Evolutionary conservation across 2,888 invertebrate genomes (phyloP), one percentile per base, ranked within the genome.

Genomic region (Drosophila conformis): DNA sequence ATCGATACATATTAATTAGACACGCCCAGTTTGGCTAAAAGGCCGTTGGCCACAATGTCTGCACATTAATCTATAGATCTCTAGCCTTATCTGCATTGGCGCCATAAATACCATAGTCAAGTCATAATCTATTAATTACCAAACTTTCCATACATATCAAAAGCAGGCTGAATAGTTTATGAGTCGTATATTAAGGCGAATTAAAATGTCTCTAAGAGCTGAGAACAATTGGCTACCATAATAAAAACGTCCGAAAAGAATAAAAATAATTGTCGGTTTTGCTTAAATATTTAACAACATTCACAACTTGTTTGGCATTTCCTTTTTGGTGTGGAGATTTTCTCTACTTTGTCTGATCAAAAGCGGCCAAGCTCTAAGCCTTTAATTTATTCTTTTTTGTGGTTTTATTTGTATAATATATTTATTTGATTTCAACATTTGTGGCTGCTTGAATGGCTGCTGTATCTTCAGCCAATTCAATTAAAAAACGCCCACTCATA

Each of bases 1-100:
- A 84, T 70, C 80, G 89, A 85, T 89, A 89, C 89, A 89, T 85
- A 85, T 89, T 89, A 89, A 85, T 85, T 85, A 87, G 78, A 69
- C 82, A 84, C 85, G 80, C 85, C 85, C 84, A 73, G 72, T 73
- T 36, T 63, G 69, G 53, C 74, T 56, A 64, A 33, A 46, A 48
- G 77, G 61, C 80, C 61, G 48, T 54, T 64, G 58, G 49, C 61
- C 59, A 69, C 48, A 69, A 54, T 58, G 52, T 68, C 63, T 72
- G 69, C 68, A 67, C 68, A 87, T 87, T 86, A 80, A 89, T 85
- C 89, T 85, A 53, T 38, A 74, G 80, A 89, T 85, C 82, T 85
- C n/a, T 25, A 52, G 74, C 61, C 73, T 89, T 80, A 87, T 87
- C 82, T 73, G 66, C 71, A 77, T 76, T 82, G 89, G 85, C 85